A percentile compares a stretch with the other conserved stretches of the same genome.
phyloP scores from a whole-genome alignment of 2,888 invertebrate genomes.

The Gymnosoma rotundatum region DNA sequence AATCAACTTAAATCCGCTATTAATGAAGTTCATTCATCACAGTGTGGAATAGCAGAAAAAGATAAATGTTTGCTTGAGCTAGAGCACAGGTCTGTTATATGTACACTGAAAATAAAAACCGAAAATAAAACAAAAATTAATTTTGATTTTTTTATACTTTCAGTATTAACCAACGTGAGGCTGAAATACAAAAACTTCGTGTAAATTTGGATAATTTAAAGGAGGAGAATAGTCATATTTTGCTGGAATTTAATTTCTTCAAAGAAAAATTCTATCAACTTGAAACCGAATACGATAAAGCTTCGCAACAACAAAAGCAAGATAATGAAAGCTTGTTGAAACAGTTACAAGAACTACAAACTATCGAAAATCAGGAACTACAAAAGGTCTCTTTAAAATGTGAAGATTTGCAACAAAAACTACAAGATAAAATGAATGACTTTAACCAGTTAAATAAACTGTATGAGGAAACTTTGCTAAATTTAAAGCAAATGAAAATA shows the following conservation, averaged over 20 bases:
- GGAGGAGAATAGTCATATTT: conserved; percentile 45
- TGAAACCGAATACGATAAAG: conserved; percentile 64
- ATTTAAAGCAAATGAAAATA: conserved; percentile 26
- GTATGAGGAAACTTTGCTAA: conserved; percentile 17
- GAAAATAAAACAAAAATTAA: not conserved
- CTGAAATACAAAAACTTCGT: conserved; percentile 54
- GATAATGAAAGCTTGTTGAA: conserved; percentile 49
- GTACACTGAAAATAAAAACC: not conserved
- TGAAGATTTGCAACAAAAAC: conserved; percentile 36
- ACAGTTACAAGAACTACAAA: conserved; percentile 34
- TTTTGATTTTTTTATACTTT: conserved; percentile 2
- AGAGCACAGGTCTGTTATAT: conserved; percentile 51
- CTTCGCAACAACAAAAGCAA: conserved; percentile 12
- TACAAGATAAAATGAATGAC: conserved; percentile 27
- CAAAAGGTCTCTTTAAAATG: conserved; percentile 34
- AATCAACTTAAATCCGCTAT: conserved; percentile 29
- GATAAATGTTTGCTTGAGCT: conserved; percentile 58
- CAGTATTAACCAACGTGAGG: conserved; percentile 62
- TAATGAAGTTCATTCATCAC: conserved; percentile 28
- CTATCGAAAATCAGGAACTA: conserved; percentile 28
- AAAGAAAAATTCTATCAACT: conserved; percentile 65
- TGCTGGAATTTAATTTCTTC: conserved; percentile 45
- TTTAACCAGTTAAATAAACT: conserved; percentile 1
- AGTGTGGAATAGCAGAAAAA: conserved; percentile 47
- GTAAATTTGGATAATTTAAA: conserved; percentile 29